Conservation (phyloP, 2,888 invertebrate species). For the Sycophila texana region DNA sequence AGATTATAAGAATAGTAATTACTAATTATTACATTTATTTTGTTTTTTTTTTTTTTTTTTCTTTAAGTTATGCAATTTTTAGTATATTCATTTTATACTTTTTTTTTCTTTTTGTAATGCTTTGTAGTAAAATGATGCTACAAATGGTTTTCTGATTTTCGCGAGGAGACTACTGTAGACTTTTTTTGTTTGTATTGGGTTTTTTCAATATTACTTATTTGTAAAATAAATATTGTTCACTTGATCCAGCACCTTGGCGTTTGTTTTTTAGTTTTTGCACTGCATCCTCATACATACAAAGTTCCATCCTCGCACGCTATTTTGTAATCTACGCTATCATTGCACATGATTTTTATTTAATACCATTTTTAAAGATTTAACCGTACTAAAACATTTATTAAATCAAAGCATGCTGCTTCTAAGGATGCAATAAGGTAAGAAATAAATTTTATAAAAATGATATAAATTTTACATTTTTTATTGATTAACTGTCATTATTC, state of each 20-base stretch:
- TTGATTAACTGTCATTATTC: too few relatives aligned
- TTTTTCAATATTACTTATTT: conserved; percentile 2
- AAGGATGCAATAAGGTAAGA: conserved; percentile 61
- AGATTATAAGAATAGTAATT: background rate
- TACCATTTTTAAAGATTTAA: conserved; percentile 16
- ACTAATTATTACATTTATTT: background rate
- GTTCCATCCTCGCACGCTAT: conserved; percentile 17
- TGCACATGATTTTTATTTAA: conserved; percentile 24
- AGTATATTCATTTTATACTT: background rate
- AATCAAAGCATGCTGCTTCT: conserved; percentile 62
- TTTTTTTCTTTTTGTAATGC: background rate
- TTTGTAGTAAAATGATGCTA: background rate
- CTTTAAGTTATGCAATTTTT: background rate
- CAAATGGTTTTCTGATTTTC: too few relatives aligned
- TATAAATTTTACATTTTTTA: conserved; percentile 5
- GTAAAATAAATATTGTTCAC: conserved; percentile 41
- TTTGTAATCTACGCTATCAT: conserved; percentile 9
- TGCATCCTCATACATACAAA: conserved; percentile 2
- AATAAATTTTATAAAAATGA: conserved; percentile 11
- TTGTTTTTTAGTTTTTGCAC: conserved; percentile 23
- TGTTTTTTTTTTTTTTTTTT: background rate
- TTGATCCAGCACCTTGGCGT: conserved; percentile 7
- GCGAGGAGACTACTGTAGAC: too few relatives aligned
- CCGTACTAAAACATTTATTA: conserved; percentile 35
- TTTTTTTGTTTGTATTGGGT: conserved; percentile 38